Conservation (phyloP, 2,888 invertebrate genomes). For the Actias luna region DNA sequence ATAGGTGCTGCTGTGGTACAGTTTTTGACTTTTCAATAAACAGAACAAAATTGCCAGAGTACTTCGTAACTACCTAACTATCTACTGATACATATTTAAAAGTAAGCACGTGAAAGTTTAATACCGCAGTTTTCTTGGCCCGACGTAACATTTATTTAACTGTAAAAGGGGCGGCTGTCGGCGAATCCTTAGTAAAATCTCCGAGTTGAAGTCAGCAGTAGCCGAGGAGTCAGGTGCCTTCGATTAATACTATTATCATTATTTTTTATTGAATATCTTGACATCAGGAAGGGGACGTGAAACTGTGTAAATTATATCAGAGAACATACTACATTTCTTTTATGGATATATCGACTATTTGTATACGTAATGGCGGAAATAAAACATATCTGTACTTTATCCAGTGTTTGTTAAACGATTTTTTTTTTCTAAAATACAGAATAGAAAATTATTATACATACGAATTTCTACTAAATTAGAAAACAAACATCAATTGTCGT, state of each 20-base stretch:
- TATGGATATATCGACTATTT: not conserved
- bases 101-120: not conserved
- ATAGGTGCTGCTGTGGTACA: no score
- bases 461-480: no score
- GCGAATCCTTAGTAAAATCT: not conserved
- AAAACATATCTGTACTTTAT: no score
- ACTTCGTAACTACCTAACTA: no score
- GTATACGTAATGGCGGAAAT: no score
- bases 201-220: not conserved
- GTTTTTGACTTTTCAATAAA: no score
- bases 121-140: not conserved
- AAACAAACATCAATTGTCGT: no score
- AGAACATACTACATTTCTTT: not conserved
- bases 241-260: not conserved
- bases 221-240: not conserved
- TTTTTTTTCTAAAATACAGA: no score
- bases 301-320: not conserved
- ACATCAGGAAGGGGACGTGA: not conserved
- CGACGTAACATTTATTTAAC: not conserved
- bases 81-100: not conserved
- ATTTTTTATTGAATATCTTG: not conserved
- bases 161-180: not conserved
- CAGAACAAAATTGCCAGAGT: no score
- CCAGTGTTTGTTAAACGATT: no score
- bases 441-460: no score